Evolutionary conservation across 2,888 invertebrate genomes (phyloP), one percentile per base, ranked within the genome.

Genomic region (Platycnemis pennipes): DNA sequence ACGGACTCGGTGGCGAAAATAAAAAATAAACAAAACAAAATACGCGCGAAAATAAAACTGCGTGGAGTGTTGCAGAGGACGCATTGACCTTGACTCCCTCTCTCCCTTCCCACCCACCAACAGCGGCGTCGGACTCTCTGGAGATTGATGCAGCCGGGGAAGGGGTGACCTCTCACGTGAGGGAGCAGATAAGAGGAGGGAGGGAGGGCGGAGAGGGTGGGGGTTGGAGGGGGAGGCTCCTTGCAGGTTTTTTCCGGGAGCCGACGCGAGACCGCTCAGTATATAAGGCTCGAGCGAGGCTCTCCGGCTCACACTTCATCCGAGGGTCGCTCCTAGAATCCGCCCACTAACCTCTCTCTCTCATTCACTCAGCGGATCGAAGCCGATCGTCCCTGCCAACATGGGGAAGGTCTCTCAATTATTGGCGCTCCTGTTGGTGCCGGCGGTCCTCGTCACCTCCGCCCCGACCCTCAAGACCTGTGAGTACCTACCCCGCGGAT

Each of bases 401-500:
- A 91, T 91, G 91, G 91, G 91, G 63, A 63, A 63, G 26, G 19
- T 63, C 22, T 44, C 63, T 26, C 56, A 26, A 13, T 26, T 91
- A 42, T 26, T 63, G 26, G 63, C 56, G n/a, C 56, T 91, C 56
- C 91, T 91, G n/a, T 7, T 91, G 91, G 91, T 49, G 44, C 19
- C 91, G 11, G 91, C 63, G 42, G 69, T 91, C 44, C 91, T 91
- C n/a, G 91, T 91, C 91, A 63, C 44, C 69, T 91, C 91, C 26
- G 91, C 91, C 8, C 91, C 91, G 13, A 91, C 91, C 3, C 26
- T 69, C 31, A 91, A 44, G 45, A 91, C 26, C 13, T 91, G 91
- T 91, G 42, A 91, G 91, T 91, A 26, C 3, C 69, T 7, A 69
- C 2, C 37, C n/a, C 31, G 37, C 13, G 22, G 8, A 63, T 63